Conservation (phyloP, 1,140 invertebrate species). For the Orius insidiosus region DNA sequence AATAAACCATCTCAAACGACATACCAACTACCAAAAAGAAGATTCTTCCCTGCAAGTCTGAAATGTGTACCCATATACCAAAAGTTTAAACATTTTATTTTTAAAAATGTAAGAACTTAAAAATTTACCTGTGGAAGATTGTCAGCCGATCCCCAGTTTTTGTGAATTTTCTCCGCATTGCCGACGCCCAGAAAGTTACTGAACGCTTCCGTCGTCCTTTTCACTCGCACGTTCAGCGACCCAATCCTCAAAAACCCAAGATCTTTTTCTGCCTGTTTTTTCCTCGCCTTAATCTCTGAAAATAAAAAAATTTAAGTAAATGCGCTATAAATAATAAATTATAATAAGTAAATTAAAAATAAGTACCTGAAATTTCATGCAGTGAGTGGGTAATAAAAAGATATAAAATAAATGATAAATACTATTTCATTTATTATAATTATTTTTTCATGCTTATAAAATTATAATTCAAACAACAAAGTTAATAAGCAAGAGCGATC, state of each 20-base stretch:
- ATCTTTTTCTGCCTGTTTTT: constrained; percentile 67
- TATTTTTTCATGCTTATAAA: no score
- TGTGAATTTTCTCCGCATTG: constrained; percentile 42
- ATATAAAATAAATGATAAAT: no score
- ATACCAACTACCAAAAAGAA: no score
- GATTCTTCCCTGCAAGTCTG: background rate
- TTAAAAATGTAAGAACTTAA: constrained; percentile 5
- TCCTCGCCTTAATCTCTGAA: constrained; percentile 55
- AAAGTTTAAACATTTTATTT: no score
- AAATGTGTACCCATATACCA: background rate
- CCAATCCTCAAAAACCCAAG: constrained; percentile 74
- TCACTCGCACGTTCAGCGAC: constrained; percentile 76
- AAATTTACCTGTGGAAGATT: constrained; percentile 46
- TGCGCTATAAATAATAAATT: background rate
- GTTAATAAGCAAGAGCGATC: no score
- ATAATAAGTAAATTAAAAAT: no score
- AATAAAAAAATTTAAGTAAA: constrained; percentile 25
- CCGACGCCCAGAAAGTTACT: constrained; percentile 71
- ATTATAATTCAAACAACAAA: no score
- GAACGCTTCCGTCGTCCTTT: constrained; percentile 77
- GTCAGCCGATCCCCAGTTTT: constrained; percentile 76
- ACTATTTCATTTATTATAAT: no score
- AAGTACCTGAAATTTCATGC: no score
- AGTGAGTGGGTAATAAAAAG: no score
- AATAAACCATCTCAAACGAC: no score